Conservation (phyloP, 2,888 invertebrate genomes). For the Folsomia candida region DNA sequence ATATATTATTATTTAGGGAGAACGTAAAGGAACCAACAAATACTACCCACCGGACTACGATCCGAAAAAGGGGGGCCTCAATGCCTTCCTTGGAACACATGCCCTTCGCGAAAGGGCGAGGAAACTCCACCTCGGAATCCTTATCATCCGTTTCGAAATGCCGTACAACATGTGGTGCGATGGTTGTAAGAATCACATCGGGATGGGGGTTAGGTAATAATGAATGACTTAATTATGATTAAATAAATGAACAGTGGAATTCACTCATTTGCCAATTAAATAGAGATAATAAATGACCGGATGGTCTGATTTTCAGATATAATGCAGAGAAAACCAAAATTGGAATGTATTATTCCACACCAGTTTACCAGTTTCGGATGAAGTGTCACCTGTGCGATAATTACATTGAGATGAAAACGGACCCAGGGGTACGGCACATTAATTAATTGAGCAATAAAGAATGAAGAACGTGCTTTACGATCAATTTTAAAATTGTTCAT, state of each 20-base stretch:
- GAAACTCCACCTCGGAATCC: slow-evolving; percentile 92
- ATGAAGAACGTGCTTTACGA: background rate
- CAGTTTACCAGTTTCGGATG: slow-evolving; percentile 97
- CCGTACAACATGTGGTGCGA: slow-evolving; percentile 99
- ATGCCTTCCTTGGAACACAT: slow-evolving; percentile 89
- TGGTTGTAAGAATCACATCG: slow-evolving; percentile 96
- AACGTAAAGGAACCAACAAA: slow-evolving; percentile 94
- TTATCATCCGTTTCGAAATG: slow-evolving; percentile 98
- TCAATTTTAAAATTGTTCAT: slow-evolving; percentile 6
- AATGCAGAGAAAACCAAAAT: slow-evolving; percentile 89
- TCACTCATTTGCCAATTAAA: background rate
- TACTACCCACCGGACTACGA: slow-evolving; percentile 99
- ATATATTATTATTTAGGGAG: slow-evolving; percentile 76
- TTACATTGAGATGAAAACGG: slow-evolving; percentile 96
- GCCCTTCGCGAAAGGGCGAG: slow-evolving; percentile 91
- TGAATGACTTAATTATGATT: slow-evolving; percentile 6
- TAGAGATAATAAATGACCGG: background rate
- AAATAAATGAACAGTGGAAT: background rate
- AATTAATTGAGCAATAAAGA: background rate
- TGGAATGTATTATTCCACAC: slow-evolving; percentile 97
- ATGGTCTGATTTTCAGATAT: slow-evolving; percentile 62
- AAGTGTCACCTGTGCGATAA: slow-evolving; percentile 98
- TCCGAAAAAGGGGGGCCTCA: slow-evolving; percentile 88
- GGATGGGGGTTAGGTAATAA: slow-evolving; percentile 84
- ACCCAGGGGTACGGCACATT: slow-evolving; percentile 77